phyloP scores from a whole-genome alignment of 37 sponge, comb jelly and placozoan species.

The Tethya wilhelma region DNA sequence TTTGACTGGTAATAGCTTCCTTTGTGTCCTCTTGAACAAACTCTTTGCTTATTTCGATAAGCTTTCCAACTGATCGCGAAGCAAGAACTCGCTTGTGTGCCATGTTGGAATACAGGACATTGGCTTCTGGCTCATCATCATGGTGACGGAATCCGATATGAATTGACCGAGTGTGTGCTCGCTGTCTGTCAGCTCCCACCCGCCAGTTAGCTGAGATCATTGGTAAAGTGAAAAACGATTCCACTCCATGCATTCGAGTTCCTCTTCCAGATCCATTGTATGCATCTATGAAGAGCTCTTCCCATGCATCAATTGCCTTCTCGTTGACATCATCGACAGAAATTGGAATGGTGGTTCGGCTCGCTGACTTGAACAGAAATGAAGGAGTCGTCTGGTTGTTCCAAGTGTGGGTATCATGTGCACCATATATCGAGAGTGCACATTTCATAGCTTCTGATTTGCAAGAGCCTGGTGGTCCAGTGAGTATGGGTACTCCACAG shows the following conservation, averaged over 20 bases:
- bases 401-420: neutral
- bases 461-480: neutral
- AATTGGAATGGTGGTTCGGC: neutral
- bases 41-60: neutral
- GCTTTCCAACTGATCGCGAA: neutral
- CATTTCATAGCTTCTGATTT: slow-evolving; percentile 3
- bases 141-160: neutral
- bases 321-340: neutral
- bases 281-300: neutral
- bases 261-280: neutral
- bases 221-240: neutral
- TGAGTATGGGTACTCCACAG: slow-evolving; percentile 9
- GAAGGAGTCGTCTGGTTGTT: neutral
- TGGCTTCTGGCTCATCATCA: slow-evolving; percentile 9
- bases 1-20: neutral
- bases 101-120: neutral
- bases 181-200: neutral
- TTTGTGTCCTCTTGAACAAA: neutral
- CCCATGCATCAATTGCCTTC: slow-evolving; percentile 8
- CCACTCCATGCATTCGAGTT: slow-evolving; percentile 3
- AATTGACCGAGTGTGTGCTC: neutral
- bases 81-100: neutral
- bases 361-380: slow-evolving; percentile 1
- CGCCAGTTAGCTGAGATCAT: neutral
- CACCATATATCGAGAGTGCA: neutral